These are phyloP conservation scores for Cebus imitator DNA, from an alignment of 2,113 vertebrate species.

Conservation along the genomic window DNA sequence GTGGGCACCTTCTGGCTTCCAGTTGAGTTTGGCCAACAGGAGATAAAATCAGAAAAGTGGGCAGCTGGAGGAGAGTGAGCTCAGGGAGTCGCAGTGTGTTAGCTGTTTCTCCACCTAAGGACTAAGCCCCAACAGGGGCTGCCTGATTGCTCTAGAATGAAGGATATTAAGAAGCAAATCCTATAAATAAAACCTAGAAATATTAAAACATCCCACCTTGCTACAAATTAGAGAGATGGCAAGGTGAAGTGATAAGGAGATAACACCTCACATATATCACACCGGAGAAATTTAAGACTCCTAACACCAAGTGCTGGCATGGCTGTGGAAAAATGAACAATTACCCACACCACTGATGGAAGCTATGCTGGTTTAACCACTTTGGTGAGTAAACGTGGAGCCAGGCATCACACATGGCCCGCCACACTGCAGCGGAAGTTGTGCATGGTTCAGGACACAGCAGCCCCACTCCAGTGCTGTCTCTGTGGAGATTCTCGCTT, in stretches of 20 bases:
- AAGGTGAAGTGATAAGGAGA: background rate
- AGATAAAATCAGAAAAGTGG: background rate
- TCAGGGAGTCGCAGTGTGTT: background rate
- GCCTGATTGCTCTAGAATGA: background rate
- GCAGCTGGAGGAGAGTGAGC: background rate
- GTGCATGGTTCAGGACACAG: accelerated
- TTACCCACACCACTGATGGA: no score
- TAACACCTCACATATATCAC: background rate
- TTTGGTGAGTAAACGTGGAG: background rate
- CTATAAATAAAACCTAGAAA: background rate
- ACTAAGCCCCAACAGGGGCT: background rate
- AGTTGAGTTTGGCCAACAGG: background rate
- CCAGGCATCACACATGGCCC: background rate
- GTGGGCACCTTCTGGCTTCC: background rate
- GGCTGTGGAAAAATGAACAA: background rate
- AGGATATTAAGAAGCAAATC: background rate
- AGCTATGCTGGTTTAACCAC: background rate
- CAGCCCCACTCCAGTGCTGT: background rate
- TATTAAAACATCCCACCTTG: background rate
- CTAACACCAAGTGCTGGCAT: background rate
- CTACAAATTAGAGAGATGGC: background rate
- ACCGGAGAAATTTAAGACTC: background rate
- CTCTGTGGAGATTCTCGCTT: background rate
- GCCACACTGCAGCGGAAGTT: background rate
- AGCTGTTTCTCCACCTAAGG: background rate